phyloP scores from a whole-genome alignment of 1,140 invertebrate genomes.

The Drosophila parvula region DNA sequence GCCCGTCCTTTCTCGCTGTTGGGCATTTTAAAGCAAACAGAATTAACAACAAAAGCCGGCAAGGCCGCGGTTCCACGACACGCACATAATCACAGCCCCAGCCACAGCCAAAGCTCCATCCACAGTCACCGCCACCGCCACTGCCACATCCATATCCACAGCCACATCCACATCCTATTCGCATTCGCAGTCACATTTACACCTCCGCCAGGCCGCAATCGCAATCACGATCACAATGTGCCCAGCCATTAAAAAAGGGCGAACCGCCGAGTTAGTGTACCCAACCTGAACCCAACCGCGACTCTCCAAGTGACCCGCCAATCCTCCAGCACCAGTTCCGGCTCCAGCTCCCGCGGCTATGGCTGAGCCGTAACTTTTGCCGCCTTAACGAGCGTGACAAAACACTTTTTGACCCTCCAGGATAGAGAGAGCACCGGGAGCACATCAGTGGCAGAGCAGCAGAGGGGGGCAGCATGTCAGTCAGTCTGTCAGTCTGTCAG shows the following conservation, averaged over 20 bases:
- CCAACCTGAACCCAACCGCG: conserved; percentile 14
- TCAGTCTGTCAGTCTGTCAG: not conserved
- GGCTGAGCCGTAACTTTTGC: conserved; percentile 51
- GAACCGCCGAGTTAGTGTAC: not conserved
- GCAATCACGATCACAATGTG: conserved; percentile 43
- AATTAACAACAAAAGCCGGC: conserved; percentile 80
- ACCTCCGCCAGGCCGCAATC: conserved; percentile 17
- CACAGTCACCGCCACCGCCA: not conserved
- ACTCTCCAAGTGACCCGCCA: conserved; percentile 12
- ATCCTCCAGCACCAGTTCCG: not conserved
- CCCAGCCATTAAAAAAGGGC: conserved; percentile 45
- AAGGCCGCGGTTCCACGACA: conserved; percentile 44
- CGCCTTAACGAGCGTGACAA: conserved; percentile 50
- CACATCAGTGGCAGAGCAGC: not conserved
- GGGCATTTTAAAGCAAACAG: conserved; percentile 76
- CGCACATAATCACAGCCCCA: conserved; percentile 45
- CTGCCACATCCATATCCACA: not conserved
- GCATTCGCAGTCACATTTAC: conserved; percentile 21
- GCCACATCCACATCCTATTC: not conserved
- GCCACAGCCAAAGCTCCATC: not conserved
- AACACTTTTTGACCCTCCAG: conserved; percentile 22
- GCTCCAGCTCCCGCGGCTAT: not conserved
- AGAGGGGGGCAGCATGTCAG: not conserved
- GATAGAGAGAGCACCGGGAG: not conserved
- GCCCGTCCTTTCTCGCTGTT: conserved; percentile 24